These are phyloP conservation scores for Syngnathus typhle DNA, from an alignment of 2,113 vertebrate genomes.

Conservation along the genomic window DNA sequence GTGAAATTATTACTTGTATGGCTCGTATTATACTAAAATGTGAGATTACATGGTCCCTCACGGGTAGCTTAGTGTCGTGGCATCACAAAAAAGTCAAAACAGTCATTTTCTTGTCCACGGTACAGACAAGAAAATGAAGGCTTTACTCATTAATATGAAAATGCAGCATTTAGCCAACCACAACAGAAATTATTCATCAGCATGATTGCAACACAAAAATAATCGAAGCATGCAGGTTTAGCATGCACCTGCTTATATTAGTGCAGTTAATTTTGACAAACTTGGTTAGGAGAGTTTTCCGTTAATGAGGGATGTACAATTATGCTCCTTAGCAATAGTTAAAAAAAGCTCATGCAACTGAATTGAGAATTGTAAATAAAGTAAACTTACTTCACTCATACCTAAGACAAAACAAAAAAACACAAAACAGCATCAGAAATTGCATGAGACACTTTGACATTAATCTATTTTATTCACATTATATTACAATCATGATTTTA, in stretches of 20 bases:
- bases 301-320: constrained; percentile 17
- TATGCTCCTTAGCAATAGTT: constrained; percentile 48
- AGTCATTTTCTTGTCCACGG: neutral
- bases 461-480: constrained; percentile 59
- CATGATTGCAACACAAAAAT: constrained; percentile 1
- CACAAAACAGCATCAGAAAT: constrained; percentile 65
- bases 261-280: constrained; percentile 25
- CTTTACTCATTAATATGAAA: neutral
- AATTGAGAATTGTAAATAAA: constrained; percentile 48
- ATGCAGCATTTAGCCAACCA: neutral
- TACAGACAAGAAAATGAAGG: no score
- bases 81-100: neutral
- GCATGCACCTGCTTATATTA: constrained; percentile 51
- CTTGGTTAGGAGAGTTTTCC: constrained; percentile 38
- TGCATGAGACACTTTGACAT: constrained; percentile 26
- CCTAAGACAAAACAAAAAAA: constrained; percentile 61
- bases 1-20: no score
- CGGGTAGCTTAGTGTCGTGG: no score
- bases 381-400: constrained; percentile 75
- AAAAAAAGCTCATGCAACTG: constrained; percentile 58
- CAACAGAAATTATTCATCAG: constrained; percentile 2
- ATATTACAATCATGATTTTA: constrained; percentile 46
- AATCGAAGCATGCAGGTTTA: constrained; percentile 47
- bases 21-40: no score
- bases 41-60: no score